Base-by-base conservation (phyloP, 2,888 invertebrate genomes). In the Yponomeuta evonymella region DNA sequence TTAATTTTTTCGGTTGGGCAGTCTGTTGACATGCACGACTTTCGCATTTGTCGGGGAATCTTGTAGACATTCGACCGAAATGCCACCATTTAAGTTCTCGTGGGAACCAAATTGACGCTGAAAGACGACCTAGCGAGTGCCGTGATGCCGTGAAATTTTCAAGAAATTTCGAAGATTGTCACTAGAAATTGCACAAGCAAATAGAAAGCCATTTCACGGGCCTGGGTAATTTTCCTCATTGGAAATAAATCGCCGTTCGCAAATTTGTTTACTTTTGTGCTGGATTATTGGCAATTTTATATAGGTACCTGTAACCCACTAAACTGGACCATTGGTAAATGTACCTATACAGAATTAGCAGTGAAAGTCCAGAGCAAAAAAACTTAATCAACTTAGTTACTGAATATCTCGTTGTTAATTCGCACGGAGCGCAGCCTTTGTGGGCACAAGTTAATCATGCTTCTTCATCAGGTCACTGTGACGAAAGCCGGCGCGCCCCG, bases 1-100 rank as follows among this genome's bases (percentile, higher is more conserved):
- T 75, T 78, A 80, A 80, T 73, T 86, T 90, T 89, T 90, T 89
- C 84, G 85, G 86, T 86, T 79, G 82, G 84, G 77, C 82, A 85
- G 78, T 81, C 85, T 78, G 79, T 80, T 84, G 91, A 86, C 81
- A 92, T 91, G 92, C 92, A 92, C 92, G 91, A 92, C 87, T 90
- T 87, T 88, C 78, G 86, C 85, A 79, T 91, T 91, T 89, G 82
- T 79, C 81, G 76, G 83, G 84, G 83, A 85, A 83, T 83, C 85
- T 86, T 81, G 84, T 86, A 82, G 86, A 88, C 87, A 85, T 79
- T 83, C 77, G 75, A 76, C 77, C 77, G 85, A 85, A 89, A 89
- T 90, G 86, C 84, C 82, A 81, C 80, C 81, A 81, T 80, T 81
- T 83, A 80, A 86, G 83, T 91, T 91, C 89, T 90, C 92, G 91